Evolutionary conservation across 2,888 invertebrate genomes (phyloP).

Genomic region (Hypsopygia costalis): DNA sequence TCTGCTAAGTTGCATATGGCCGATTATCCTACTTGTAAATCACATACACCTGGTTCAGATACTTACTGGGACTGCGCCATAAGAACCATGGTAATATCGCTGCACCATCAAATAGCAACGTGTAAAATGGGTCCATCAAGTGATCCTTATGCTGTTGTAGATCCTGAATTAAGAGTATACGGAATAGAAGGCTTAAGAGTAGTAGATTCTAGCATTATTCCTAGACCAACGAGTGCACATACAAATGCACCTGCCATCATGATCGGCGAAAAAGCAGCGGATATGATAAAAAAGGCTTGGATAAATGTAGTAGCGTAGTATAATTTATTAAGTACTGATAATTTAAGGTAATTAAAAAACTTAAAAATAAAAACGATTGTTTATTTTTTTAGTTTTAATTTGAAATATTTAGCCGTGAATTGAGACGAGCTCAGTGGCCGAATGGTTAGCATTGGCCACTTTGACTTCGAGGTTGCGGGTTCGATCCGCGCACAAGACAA

Average conservation of each 20-base stretch:
- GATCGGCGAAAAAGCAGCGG: conserved; percentile 88
- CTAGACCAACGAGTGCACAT: conserved; percentile 82
- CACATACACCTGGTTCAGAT: conserved; percentile 75
- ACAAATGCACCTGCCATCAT: conserved; percentile 84
- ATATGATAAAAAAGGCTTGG: conserved; percentile 83
- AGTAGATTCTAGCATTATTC: conserved; percentile 86
- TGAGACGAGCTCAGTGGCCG: too few species aligned
- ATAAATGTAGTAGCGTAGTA: conserved; percentile 38
- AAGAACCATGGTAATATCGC: conserved; percentile 73
- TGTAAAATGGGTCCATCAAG: conserved; percentile 85
- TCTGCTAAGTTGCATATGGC: conserved; percentile 74
- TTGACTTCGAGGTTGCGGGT: too few species aligned
- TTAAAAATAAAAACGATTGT: too few species aligned
- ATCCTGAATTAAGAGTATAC: conserved; percentile 82
- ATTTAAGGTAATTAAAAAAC: not conserved
- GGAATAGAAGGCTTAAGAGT: conserved; percentile 83
- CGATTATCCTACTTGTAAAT: conserved; percentile 76
- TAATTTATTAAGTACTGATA: not conserved
- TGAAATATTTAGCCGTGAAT: too few species aligned
- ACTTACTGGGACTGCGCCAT: conserved; percentile 87
- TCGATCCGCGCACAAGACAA: too few species aligned
- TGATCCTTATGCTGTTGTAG: conserved; percentile 84
- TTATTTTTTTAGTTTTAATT: too few species aligned
- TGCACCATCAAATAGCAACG: conserved; percentile 83
- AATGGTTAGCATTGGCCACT: too few species aligned